phyloP scores from a whole-genome alignment of 2,888 invertebrate species.

The Acrocyrtus sp. region DNA sequence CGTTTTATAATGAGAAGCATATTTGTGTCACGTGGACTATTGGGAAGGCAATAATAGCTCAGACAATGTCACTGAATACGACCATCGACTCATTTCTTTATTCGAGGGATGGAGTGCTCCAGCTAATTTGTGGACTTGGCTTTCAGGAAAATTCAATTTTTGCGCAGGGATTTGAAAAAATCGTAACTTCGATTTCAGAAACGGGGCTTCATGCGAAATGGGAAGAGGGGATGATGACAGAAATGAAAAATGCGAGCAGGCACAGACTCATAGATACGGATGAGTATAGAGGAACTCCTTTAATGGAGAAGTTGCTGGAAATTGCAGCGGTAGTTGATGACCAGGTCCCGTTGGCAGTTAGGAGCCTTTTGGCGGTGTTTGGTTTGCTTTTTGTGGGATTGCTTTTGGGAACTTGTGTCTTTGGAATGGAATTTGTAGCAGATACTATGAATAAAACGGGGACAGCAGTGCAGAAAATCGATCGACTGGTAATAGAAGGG shows the following conservation, averaged over 20 bases:
- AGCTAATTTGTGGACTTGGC: conserved; percentile 12
- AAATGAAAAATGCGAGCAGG: conserved; percentile 12
- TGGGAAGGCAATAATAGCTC: conserved; percentile 18
- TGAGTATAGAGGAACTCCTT: not conserved
- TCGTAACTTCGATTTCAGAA: conserved; percentile 9
- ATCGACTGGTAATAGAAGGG: too few species aligned
- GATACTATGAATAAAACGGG: too few species aligned
- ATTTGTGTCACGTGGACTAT: conserved; percentile 36
- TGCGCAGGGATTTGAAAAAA: conserved; percentile 24
- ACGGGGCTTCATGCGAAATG: conserved; percentile 29
- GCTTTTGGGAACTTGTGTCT: not conserved
- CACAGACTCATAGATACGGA: conserved; percentile 3
- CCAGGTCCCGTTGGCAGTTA: conserved; percentile 18
- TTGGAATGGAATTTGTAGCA: too few species aligned
- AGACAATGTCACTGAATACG: conserved; percentile 26
- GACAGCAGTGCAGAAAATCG: too few species aligned
- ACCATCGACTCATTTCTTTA: conserved; percentile 22
- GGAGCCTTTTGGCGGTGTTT: conserved; percentile 27
- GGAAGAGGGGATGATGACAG: conserved; percentile 11
- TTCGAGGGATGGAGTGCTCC: conserved; percentile 20
- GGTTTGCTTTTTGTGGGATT: conserved; percentile 13
- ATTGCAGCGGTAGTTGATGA: conserved; percentile 13
- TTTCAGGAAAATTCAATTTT: conserved; percentile 45
- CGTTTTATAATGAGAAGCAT: conserved; percentile 28
- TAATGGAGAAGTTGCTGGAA: conserved; percentile 2